These are phyloP conservation scores for Chaenogobius annularis DNA, from an alignment of 2,113 vertebrate species.

Conservation along the genomic window DNA sequence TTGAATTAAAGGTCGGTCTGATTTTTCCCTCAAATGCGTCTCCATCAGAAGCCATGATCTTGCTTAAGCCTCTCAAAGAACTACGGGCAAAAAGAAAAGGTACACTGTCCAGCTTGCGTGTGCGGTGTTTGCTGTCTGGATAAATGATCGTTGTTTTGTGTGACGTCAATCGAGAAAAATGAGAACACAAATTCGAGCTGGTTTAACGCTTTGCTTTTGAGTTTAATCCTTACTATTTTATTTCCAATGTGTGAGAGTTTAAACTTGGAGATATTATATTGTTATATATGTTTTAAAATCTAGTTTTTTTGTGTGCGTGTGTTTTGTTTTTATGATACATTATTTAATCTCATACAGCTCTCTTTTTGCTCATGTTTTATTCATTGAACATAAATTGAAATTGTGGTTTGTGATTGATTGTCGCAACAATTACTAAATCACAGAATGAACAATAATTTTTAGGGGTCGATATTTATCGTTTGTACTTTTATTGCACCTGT, in stretches of 20 bases:
- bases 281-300: too few relatives aligned
- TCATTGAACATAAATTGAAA: too few relatives aligned
- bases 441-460: too few relatives aligned
- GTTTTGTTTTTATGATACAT: too few relatives aligned
- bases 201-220: conserved; percentile 15
- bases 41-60: conserved; percentile 75
- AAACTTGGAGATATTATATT: too few relatives aligned
- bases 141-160: conserved; percentile 7
- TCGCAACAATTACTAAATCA: too few relatives aligned
- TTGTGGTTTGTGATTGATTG: too few relatives aligned
- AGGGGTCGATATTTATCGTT: too few relatives aligned
- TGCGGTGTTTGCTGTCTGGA: conserved; percentile 25
- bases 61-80: conserved; percentile 76
- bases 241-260: neutral
- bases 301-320: too few relatives aligned
- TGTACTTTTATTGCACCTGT: too few relatives aligned
- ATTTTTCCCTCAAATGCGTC: conserved; percentile 53
- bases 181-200: neutral
- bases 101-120: conserved; percentile 52
- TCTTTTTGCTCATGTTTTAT: too few relatives aligned
- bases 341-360: too few relatives aligned
- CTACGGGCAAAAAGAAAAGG: conserved; percentile 78
- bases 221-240: conserved; percentile 5
- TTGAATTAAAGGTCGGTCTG: conserved; percentile 43
- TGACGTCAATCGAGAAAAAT: conserved; percentile 6